Percentiles rank a stretch among this genome's conserved stretches.
Evolutionary conservation across 1,140 invertebrate genomes (phyloP).

Genomic region (Steinernema feltiae): DNA sequence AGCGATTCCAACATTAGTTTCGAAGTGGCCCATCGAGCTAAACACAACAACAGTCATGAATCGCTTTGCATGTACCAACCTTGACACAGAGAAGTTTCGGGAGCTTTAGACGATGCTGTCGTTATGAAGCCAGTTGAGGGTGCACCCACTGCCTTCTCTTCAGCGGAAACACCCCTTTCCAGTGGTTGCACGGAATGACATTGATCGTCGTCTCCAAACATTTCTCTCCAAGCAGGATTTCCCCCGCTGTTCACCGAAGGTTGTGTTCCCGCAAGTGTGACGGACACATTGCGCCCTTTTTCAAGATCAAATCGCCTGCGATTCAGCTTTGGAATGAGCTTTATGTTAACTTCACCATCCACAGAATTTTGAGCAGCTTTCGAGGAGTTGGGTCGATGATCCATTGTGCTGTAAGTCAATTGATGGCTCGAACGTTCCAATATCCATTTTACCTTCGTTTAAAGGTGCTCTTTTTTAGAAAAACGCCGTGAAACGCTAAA

Average conservation of each 20-base stretch:
- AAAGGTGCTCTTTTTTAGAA: background rate
- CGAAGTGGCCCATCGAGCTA: background rate
- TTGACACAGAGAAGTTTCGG: no score
- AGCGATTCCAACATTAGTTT: constrained; percentile 21
- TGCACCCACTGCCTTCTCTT: background rate
- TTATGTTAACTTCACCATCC: background rate
- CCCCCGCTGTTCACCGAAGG: background rate
- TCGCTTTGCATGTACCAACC: background rate
- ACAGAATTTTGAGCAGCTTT: background rate
- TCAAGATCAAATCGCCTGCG: background rate
- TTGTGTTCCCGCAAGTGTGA: background rate
- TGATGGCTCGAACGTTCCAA: background rate
- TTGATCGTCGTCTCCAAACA: background rate
- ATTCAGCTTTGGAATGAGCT: background rate
- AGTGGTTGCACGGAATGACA: background rate
- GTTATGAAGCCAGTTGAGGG: no score
- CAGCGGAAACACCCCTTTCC: background rate
- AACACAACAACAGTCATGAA: background rate
- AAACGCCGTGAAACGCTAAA: background rate
- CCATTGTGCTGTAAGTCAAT: background rate
- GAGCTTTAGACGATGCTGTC: no score
- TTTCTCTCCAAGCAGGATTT: background rate
- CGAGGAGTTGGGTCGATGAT: background rate
- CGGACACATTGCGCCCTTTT: background rate
- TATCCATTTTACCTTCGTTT: background rate